Base-by-base conservation (phyloP, 2,888 invertebrate species). In the Parnassius apollo region DNA sequence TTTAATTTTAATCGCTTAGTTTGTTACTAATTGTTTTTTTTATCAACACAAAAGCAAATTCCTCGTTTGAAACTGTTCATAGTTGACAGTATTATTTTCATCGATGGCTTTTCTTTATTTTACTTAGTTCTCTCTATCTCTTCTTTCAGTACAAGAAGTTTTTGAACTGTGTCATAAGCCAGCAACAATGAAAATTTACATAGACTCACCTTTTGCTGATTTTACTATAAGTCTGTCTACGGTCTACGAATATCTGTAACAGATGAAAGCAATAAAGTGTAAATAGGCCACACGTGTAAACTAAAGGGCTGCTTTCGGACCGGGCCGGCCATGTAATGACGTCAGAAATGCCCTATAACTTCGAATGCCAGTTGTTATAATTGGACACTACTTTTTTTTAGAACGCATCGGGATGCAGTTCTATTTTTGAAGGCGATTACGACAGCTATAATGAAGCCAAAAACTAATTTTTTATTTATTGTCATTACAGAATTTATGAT, bases 281-380 rank as follows among this genome's bases (percentile, higher is more conserved):
- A 68, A 69, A 66, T 72, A 65, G 75, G 73, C 70, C 71, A 57
- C 77, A 77, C 78, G 76, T 75, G 74, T 71, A 73, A 55, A 71
- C 74, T 72, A 81, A 86, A 84, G 85, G 83, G 78, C 57, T 80
- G 80, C 80, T 81, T 80, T 78, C 68, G 73, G 76, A 82, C 74
- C 78, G 78, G 82, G 82, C 79, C 80, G 76, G 65, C 60, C 67
- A 71, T 88, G 65, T 59, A 66, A 71, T 88, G 89, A 90, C 90
- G 90, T 89, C 88, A 88, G 71, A 64, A 62, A 54, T 64, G 72
- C 69, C 73, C 71, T 73, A 73, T 62, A 71, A 73, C 69, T 66
- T 67, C 64, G 48, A 62, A 62, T 69, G 72, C 71, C 71, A 71
- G 69, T 66, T 64, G 63, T 66, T 74, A 66, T 65, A 65, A 77